phyloP scores from a whole-genome alignment of 2,113 vertebrate species.

The Brachyistius frenatus region DNA sequence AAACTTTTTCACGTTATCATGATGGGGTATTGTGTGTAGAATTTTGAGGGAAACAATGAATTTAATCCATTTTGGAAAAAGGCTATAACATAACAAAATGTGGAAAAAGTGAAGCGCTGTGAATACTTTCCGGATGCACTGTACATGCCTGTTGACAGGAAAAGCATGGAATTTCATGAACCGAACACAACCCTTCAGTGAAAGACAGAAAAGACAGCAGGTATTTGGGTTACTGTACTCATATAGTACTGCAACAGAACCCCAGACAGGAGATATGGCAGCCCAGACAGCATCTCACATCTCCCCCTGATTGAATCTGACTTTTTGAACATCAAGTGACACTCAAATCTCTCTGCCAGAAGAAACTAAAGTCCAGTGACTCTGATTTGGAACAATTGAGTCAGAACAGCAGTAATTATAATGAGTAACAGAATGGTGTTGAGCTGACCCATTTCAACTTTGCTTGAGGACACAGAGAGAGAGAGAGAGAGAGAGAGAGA shows the following conservation, averaged over 20 bases:
- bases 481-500: neutral
- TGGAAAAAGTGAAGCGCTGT: too few species aligned
- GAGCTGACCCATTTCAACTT: conserved; percentile 71
- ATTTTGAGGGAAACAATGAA: too few species aligned
- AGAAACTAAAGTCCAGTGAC: conserved; percentile 14
- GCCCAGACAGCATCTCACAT: neutral
- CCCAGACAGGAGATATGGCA: conserved; percentile 1
- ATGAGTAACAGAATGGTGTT: conserved; percentile 41
- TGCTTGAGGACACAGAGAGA: conserved; percentile 49
- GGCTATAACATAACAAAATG: too few species aligned
- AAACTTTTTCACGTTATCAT: too few species aligned
- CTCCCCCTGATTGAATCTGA: conserved; percentile 38
- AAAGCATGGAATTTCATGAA: neutral
- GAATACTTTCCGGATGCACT: too few species aligned
- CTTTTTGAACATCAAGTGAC: conserved; percentile 19
- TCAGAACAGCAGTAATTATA: conserved; percentile 41
- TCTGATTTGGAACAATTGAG: conserved; percentile 42
- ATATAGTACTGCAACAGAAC: neutral
- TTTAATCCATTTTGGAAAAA: too few species aligned
- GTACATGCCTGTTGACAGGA: neutral
- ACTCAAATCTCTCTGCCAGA: neutral
- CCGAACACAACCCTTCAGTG: neutral
- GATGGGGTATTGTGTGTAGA: too few species aligned
- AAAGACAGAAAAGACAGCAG: conserved; percentile 10
- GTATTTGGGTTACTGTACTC: conserved; percentile 3